Conservation (phyloP, 2,797 vertebrate genomes). For the Erethizon dorsatum region DNA sequence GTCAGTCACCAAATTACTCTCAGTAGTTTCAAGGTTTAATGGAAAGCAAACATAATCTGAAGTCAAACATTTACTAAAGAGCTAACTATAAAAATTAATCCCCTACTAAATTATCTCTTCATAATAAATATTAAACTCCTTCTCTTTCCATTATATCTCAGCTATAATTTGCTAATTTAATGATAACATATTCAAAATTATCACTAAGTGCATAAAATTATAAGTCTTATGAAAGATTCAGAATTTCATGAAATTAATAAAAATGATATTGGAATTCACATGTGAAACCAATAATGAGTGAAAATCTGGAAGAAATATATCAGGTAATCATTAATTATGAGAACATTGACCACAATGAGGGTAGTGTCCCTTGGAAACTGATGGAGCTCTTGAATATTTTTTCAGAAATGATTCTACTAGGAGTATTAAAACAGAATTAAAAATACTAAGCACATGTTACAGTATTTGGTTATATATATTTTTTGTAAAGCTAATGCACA, state of each 20-base stretch:
- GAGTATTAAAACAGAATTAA: background rate
- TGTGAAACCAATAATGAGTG: constrained; percentile 19
- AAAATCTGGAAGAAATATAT: background rate
- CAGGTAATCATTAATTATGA: background rate
- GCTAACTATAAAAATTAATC: background rate
- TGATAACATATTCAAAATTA: background rate
- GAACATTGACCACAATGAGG: background rate
- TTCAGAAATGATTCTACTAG: background rate
- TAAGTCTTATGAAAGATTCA: constrained; percentile 2
- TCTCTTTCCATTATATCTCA: background rate
- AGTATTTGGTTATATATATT: background rate
- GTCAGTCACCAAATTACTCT: background rate
- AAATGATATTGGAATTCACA: constrained; percentile 24
- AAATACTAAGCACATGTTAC: background rate
- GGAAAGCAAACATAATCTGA: constrained; percentile 28
- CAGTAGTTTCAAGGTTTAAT: background rate
- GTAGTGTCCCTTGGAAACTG: background rate
- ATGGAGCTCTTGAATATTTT: background rate
- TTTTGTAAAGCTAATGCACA: constrained; percentile 13
- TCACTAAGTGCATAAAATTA: background rate
- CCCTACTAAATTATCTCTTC: background rate
- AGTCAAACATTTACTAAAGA: constrained; percentile 43
- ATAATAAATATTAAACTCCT: background rate
- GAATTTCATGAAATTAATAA: constrained; percentile 22
- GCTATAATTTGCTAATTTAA: background rate